Evolutionary conservation across 2,113 vertebrate species (phyloP).

Genomic region (Phylloscopus trochiloides): DNA sequence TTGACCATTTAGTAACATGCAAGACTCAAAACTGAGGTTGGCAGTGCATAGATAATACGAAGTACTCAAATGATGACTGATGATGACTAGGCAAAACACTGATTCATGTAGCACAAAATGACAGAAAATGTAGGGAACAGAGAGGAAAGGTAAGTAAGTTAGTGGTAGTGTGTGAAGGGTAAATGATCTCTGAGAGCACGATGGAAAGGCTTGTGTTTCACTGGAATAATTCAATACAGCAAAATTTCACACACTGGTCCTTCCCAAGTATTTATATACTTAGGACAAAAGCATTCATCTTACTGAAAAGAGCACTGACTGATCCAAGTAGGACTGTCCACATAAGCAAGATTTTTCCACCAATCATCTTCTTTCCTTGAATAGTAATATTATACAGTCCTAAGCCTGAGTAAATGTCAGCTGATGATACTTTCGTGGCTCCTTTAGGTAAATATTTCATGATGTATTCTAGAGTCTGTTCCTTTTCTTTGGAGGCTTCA

Average conservation of each 20-base stretch:
- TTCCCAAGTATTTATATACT: background rate
- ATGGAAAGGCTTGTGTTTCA: background rate
- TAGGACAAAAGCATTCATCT: background rate
- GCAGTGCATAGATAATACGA: background rate
- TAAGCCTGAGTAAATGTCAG: background rate
- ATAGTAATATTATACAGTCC: background rate
- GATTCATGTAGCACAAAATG: background rate
- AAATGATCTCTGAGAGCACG: background rate
- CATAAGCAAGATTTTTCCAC: background rate
- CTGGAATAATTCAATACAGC: background rate
- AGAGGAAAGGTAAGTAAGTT: background rate
- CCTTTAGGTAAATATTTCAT: background rate
- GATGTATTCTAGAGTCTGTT: background rate
- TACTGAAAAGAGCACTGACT: background rate
- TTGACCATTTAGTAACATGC: background rate
- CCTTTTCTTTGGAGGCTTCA: background rate
- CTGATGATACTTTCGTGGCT: background rate
- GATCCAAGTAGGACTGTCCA: background rate
- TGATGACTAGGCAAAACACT: background rate
- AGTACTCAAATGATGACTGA: background rate
- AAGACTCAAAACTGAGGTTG: background rate
- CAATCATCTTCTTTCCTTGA: background rate
- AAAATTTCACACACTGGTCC: background rate
- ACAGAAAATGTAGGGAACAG: background rate
- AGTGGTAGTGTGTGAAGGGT: background rate